Percentiles rank a stretch among this genome's conserved stretches.
These are phyloP conservation scores for Acanthurus lineatus DNA, from an alignment of 2,797 vertebrate genomes.

Conservation along the genomic window DNA sequence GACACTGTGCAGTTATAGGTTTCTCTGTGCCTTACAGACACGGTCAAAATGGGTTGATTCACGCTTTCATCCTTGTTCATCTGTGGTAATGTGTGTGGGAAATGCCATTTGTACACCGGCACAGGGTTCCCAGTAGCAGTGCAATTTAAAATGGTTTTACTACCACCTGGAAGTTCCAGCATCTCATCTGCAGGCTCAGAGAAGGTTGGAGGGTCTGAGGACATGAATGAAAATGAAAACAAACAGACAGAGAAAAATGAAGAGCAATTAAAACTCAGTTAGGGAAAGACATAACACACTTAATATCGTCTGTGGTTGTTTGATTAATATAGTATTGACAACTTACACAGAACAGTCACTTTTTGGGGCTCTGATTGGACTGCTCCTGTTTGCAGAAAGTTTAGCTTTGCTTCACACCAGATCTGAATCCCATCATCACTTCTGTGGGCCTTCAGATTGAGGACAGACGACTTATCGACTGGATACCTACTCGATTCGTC, in stretches of 20 bases:
- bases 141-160: conserved; percentile 64
- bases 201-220: conserved; percentile 73
- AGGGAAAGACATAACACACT: neutral
- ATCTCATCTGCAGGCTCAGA: conserved; percentile 19
- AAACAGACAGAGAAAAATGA: neutral
- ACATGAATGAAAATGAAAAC: neutral
- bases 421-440: conserved; percentile 62
- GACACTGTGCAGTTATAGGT: conserved; percentile 73
- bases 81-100: neutral
- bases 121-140: conserved; percentile 69
- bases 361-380: neutral
- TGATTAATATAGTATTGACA: neutral
- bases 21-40: conserved; percentile 40
- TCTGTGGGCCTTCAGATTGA: neutral
- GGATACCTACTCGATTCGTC: rapidly evolving
- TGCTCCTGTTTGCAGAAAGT: conserved; percentile 36
- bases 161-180: conserved; percentile 3
- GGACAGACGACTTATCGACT: rapidly evolving
- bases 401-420: conserved; percentile 72
- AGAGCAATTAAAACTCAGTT: neutral
- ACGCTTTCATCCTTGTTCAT: rapidly evolving
- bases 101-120: conserved; percentile 68
- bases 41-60: conserved; percentile 14
- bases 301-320: neutral
- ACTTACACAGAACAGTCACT: conserved; percentile 74